These are phyloP conservation scores for Drosophila setosimentum DNA, from an alignment of 2,888 invertebrate genomes.

Conservation along the genomic window DNA sequence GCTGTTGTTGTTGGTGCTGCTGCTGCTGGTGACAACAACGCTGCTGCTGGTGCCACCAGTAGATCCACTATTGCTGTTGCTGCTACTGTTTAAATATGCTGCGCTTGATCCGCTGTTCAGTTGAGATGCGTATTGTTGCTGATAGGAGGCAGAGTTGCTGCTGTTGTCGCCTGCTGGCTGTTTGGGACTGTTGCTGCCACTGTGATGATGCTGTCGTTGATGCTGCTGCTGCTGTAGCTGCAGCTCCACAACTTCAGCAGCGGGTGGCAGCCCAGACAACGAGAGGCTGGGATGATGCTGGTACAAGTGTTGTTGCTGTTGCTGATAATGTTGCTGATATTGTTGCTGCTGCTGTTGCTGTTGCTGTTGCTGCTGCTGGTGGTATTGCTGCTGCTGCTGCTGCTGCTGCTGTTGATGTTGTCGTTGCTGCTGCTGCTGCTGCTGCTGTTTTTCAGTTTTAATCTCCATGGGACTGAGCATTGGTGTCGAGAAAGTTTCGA, in stretches of 20 bases:
- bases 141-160: slow-evolving; percentile 77
- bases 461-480: slow-evolving; percentile 92
- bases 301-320: slow-evolving; percentile 79
- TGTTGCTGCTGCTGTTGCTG: slow-evolving; percentile 65
- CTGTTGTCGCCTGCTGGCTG: slow-evolving; percentile 66
- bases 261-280: slow-evolving; percentile 72
- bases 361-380: slow-evolving; percentile 64
- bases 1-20: slow-evolving; percentile 60
- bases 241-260: slow-evolving; percentile 74
- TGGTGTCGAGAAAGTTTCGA: slow-evolving; percentile 89
- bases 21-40: slow-evolving; percentile 65
- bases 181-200: slow-evolving; percentile 83
- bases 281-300: slow-evolving; percentile 84
- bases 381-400: slow-evolving; percentile 58
- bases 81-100: slow-evolving; percentile 76
- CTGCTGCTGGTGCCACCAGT: slow-evolving; percentile 47
- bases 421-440: slow-evolving; percentile 76
- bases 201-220: slow-evolving; percentile 70
- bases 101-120: slow-evolving; percentile 67
- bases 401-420: slow-evolving; percentile 72
- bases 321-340: slow-evolving; percentile 72
- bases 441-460: slow-evolving; percentile 89
- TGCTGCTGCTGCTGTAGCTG: slow-evolving; percentile 73
- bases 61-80: slow-evolving; percentile 43
- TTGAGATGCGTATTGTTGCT: slow-evolving; percentile 79